A percentile compares a stretch with the other conserved stretches of the same genome.
Evolutionary conservation across 2,888 invertebrate species (phyloP).

Genomic region (Mesorhabditis belari): DNA sequence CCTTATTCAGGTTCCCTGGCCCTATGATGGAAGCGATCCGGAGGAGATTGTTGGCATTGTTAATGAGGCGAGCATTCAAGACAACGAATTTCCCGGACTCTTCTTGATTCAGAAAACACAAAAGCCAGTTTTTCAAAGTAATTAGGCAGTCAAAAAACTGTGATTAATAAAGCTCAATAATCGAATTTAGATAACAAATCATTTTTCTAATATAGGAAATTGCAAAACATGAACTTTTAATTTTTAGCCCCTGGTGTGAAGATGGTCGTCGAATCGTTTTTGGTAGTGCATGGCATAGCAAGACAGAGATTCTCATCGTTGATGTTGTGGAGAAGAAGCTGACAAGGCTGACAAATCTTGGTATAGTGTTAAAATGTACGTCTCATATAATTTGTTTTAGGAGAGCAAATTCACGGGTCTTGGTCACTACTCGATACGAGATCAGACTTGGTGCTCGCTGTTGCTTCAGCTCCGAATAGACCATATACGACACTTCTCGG

Average conservation of each 20-base stretch:
- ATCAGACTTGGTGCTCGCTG: conserved; percentile 32
- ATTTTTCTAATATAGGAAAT: no score
- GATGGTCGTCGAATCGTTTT: conserved; percentile 36
- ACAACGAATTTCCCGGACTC: conserved; percentile 18
- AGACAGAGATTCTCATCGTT: conserved; percentile 33
- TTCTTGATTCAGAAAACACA: conserved; percentile 4
- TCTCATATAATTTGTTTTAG: not conserved
- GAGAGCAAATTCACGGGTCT: conserved; percentile 22
- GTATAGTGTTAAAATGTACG: conserved; percentile 2
- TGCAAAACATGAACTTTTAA: no score
- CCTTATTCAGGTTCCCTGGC: conserved; percentile 22
- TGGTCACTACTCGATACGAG: conserved; percentile 42
- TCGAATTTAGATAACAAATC: no score
- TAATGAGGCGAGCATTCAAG: conserved; percentile 3
- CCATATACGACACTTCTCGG: conserved; percentile 36
- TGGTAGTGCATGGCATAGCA: conserved; percentile 36
- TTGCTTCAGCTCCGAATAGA: conserved; percentile 36
- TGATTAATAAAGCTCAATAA: not conserved
- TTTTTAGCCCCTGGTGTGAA: conserved; percentile 24
- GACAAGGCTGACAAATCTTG: conserved; percentile 29
- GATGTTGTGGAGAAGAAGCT: conserved; percentile 20
- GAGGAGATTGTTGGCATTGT: conserved; percentile 27
- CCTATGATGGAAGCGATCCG: conserved; percentile 9
- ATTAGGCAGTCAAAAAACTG: not conserved
- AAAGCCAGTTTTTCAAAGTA: not conserved